A percentile compares a stretch with the other conserved stretches of the same genome.
Evolutionary conservation across 2,888 invertebrate genomes (phyloP).

Genomic region (Sinodicranocentrus sp.): DNA sequence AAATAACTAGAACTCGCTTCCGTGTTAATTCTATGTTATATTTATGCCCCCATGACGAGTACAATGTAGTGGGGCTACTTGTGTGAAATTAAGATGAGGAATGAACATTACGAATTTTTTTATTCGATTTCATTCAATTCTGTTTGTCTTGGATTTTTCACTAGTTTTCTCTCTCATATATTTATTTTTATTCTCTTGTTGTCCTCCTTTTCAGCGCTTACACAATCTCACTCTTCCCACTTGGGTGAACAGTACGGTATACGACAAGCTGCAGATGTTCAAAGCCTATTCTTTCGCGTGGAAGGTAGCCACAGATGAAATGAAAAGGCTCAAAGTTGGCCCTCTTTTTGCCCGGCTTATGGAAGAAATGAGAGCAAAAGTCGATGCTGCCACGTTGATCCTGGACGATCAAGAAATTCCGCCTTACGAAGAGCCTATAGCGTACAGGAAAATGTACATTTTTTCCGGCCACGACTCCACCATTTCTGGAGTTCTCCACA

Average conservation of each 20-base stretch:
- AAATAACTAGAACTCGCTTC: no score
- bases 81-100: no score
- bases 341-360: slow-evolving; percentile 86
- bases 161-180: no score
- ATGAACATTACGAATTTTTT: no score
- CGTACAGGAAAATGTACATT: slow-evolving; percentile 56
- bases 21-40: no score
- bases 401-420: slow-evolving; percentile 23
- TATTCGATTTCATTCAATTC: no score
- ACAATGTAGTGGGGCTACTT: no score
- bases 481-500: slow-evolving; percentile 33
- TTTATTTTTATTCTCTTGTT: neutral
- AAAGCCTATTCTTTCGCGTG: slow-evolving; percentile 35
- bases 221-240: slow-evolving; percentile 85
- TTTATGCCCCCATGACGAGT: no score
- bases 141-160: no score
- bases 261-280: slow-evolving; percentile 78
- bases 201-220: slow-evolving; percentile 7
- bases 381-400: slow-evolving; percentile 13
- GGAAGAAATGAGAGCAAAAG: slow-evolving; percentile 80
- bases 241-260: slow-evolving; percentile 85
- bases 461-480: slow-evolving; percentile 54
- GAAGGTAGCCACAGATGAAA: slow-evolving; percentile 83
- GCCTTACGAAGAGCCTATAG: slow-evolving; percentile 34
- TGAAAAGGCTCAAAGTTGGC: slow-evolving; percentile 86